These are phyloP conservation scores for Drosophila mulleri DNA, from an alignment of 2,888 invertebrate species.

Conservation along the genomic window DNA sequence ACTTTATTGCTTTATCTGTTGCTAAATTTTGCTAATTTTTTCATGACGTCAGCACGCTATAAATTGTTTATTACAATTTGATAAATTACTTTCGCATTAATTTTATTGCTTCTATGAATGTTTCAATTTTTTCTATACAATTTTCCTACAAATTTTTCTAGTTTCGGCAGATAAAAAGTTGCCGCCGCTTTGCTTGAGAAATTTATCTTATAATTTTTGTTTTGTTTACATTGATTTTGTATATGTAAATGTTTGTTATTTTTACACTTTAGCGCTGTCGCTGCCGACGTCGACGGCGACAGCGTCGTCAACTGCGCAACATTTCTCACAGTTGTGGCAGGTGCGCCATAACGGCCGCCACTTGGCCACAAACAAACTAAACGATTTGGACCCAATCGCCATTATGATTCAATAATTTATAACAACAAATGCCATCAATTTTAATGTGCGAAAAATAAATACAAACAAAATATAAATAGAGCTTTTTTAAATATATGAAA, in stretches of 20 bases:
- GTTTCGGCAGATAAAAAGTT: slow-evolving; percentile 62
- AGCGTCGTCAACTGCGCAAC: slow-evolving; percentile 4
- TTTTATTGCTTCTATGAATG: slow-evolving; percentile 6
- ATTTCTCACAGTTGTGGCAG: slow-evolving; percentile 59
- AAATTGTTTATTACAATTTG: slow-evolving; percentile 1
- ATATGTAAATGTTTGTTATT: slow-evolving; percentile 64
- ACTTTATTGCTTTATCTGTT: neutral
- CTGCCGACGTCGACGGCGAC: slow-evolving; percentile 3
- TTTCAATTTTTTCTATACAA: neutral
- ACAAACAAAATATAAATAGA: slow-evolving; percentile 9
- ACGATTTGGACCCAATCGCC: slow-evolving; percentile 24
- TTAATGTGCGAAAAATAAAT: slow-evolving; percentile 8
- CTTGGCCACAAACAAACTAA: slow-evolving; percentile 36
- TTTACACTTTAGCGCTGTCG: slow-evolving; percentile 60
- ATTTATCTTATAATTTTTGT: slow-evolving; percentile 65
- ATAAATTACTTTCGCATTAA: slow-evolving; percentile 11
- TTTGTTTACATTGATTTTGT: slow-evolving; percentile 37
- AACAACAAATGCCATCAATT: slow-evolving; percentile 8
- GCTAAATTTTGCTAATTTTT: neutral
- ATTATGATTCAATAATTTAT: slow-evolving; percentile 61
- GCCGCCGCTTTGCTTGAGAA: slow-evolving; percentile 24
- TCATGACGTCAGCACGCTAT: neutral
- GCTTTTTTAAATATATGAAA: neutral
- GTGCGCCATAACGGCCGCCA: slow-evolving; percentile 67
- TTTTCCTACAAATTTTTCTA: neutral